Base-by-base conservation (phyloP, 2,888 invertebrate species). In the Chelonus formosanus region DNA sequence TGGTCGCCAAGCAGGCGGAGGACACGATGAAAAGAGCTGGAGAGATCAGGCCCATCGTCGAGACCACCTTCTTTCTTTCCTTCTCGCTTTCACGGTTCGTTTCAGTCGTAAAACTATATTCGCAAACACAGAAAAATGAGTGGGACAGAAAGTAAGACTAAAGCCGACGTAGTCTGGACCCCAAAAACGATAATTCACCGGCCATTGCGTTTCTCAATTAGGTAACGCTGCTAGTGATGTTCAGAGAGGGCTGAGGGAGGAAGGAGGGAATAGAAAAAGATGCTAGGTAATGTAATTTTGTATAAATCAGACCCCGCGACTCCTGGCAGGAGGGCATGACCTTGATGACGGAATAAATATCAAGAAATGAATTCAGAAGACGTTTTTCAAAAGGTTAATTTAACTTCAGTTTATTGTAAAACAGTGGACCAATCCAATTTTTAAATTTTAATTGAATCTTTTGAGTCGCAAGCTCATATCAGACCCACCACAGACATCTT, bases 171-270 rank as follows among this genome's bases (percentile, higher is more conserved):
- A 40, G 40, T 72, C 64, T 70, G 50, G 59, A 63, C 63, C 50
- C 64, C 67, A 73, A 74, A 74, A 66, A 73, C 78, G 79, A 82
- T 82, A 82, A 82, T 77, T 82, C 80, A 82, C 73, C 78, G 73
- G 68, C 76, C 75, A 76, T 78, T 79, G 80, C 78, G 77, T 79
- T 80, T 78, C 80, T 81, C 80, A 81, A 82, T 82, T 82, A 81
- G 80, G 80, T 79, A 80, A 80, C 78, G 75, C 74, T 68, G 69
- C 58, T 6, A 32, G 34, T 44, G 7, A 45, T 45, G 34, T 31
- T 31, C 58, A 58, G 73, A 63, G 55, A 62, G 63, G 54, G n/a
- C n/a, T 35, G 20, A 40, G 36, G 40, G 40, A 43, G 31, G 35
- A 59, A 7, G 45, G 48, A 58, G 57, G 20, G 47, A 44, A 35